These are phyloP conservation scores for Nemopilema nomurai DNA, from an alignment of 30 jellyfish, hydroid and myxozoan species.

Conservation along the genomic window DNA sequence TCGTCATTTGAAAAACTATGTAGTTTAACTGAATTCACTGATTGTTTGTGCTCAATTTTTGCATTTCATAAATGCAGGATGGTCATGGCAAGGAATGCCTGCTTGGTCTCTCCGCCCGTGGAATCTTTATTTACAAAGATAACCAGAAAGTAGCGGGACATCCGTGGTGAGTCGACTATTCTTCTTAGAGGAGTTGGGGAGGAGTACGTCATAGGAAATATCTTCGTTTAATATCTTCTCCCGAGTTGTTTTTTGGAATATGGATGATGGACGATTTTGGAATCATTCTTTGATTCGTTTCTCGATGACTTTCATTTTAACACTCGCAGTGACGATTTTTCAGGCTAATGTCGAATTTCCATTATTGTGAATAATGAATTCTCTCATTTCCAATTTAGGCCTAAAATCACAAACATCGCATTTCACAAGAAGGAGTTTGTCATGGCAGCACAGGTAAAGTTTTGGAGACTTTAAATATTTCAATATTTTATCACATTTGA, in stretches of 20 bases:
- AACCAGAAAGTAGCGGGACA: conserved; percentile 70
- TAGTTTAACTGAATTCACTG: not conserved
- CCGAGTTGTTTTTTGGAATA: not conserved
- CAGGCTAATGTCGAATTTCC: not conserved
- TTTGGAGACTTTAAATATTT: not conserved
- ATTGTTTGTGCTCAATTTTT: not conserved
- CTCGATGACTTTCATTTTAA: not conserved
- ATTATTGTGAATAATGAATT: not conserved
- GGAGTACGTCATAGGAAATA: too few species aligned
- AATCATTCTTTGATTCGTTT: not conserved
- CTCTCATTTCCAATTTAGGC: conserved; percentile 20
- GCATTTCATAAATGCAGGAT: conserved; percentile 5
- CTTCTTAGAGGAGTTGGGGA: not conserved
- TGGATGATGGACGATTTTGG: not conserved
- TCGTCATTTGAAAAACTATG: not conserved
- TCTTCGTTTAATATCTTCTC: not conserved
- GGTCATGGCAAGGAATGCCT: conserved; percentile 56
- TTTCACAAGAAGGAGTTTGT: conserved; percentile 56
- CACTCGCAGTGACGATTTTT: not conserved
- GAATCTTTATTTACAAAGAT: conserved; percentile 67
- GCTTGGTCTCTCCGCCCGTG: conserved; percentile 88
- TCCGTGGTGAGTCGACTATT: conserved; percentile 67
- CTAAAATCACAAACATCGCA: conserved; percentile 54
- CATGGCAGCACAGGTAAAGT: conserved; percentile 45
- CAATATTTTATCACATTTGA: not conserved